Evolutionary conservation across 2,888 invertebrate genomes (phyloP).

Genomic region (Hyppa rectilinea): DNA sequence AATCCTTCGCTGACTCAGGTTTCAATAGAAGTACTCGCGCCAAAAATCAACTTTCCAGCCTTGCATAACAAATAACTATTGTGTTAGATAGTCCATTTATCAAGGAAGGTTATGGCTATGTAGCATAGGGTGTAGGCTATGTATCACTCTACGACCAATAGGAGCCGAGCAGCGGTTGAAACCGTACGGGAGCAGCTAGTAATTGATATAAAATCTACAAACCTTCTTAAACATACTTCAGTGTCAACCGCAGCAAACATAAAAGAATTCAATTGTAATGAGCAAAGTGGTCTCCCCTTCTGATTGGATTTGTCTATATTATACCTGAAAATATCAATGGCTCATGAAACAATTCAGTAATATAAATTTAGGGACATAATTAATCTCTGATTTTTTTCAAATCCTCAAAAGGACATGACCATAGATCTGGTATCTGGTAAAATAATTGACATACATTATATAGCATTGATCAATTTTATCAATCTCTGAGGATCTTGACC

Average conservation of each 20-base stretch:
- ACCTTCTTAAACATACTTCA: conserved; percentile 95
- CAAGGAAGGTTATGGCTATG: too few relatives aligned
- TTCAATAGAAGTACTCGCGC: too few relatives aligned
- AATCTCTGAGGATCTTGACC: conserved; percentile 88
- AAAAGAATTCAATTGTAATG: conserved; percentile 96
- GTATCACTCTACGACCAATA: too few relatives aligned
- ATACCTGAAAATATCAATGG: conserved; percentile 85
- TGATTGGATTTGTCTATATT: conserved; percentile 93
- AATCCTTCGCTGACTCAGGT: too few relatives aligned
- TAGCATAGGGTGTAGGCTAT: too few relatives aligned
- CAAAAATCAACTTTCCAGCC: too few relatives aligned
- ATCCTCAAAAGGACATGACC: background rate
- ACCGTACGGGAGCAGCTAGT: too few relatives aligned
- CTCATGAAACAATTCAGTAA: background rate
- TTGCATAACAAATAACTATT: too few relatives aligned
- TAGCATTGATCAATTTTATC: conserved; percentile 91
- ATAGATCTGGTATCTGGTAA: background rate
- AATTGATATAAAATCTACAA: conserved; percentile 56
- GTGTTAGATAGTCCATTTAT: too few relatives aligned
- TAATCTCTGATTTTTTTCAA: background rate
- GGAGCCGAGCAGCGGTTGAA: too few relatives aligned
- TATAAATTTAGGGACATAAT: background rate
- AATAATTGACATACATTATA: conserved; percentile 77
- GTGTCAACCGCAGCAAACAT: conserved; percentile 98
- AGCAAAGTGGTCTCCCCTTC: conserved; percentile 94